Conservation (phyloP, 2,888 invertebrate species). For the Phytoseiulus persimilis region DNA sequence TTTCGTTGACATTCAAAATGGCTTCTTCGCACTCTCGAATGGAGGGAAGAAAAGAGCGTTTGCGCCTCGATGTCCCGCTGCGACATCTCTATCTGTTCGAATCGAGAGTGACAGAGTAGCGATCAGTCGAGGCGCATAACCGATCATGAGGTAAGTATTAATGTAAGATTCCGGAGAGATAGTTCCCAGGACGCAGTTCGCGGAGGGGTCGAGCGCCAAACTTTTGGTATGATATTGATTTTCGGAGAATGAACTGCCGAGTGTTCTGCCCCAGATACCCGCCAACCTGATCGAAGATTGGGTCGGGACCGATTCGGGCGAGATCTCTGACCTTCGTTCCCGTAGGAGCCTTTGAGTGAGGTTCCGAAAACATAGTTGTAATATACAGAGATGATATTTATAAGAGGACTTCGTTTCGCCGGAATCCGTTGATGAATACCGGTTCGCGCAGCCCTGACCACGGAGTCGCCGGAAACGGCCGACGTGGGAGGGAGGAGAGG, state of each 20-base stretch:
- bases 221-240: not conserved
- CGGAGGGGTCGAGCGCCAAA: not conserved
- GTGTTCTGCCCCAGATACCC: not conserved
- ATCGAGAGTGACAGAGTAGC: too few relatives aligned
- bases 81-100: too few relatives aligned
- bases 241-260: not conserved
- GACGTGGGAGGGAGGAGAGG: not conserved
- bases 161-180: not conserved
- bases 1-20: not conserved
- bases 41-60: not conserved
- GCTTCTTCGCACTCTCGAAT: too few relatives aligned
- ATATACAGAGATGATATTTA: slow-evolving; percentile 38
- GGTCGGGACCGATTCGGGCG: not conserved
- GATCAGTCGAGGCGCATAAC: too few relatives aligned
- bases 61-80: too few relatives aligned
- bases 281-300: not conserved
- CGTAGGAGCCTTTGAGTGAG: not conserved
- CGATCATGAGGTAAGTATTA: not conserved
- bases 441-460: not conserved
- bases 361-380: slow-evolving; percentile 6
- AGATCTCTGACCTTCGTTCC: not conserved
- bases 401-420: not conserved
- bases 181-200: not conserved
- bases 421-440: not conserved
- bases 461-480: not conserved